phyloP scores from a whole-genome alignment of 2,113 vertebrate genomes.

The Balaenoptera acutorostrata region DNA sequence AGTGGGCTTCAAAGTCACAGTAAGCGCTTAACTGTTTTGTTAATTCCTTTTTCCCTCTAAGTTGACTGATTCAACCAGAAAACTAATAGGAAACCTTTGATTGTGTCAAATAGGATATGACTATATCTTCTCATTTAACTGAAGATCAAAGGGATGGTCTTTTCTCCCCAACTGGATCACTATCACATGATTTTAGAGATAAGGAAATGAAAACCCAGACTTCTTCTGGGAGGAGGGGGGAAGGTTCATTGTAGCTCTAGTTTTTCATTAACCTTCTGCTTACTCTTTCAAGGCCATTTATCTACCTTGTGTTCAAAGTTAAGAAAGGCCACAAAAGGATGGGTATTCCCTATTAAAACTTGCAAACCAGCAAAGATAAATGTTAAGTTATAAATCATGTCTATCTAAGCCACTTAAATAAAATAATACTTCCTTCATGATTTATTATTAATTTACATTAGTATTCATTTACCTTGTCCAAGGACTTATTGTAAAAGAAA shows the following conservation, averaged over 20 bases:
- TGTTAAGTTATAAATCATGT: not conserved
- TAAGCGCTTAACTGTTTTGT: not conserved
- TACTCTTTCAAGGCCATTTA: not conserved
- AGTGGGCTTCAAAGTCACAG: not conserved
- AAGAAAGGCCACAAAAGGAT: not conserved
- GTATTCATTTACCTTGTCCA: not conserved
- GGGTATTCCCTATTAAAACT: not conserved
- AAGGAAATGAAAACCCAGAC: not conserved
- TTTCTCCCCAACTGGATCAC: not conserved
- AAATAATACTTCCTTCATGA: not conserved
- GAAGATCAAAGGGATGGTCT: conserved; percentile 16
- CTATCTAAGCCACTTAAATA: not conserved
- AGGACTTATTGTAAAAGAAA: not conserved
- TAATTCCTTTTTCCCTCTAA: not conserved
- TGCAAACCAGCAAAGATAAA: not conserved
- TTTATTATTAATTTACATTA: not conserved
- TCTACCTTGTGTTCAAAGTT: not conserved
- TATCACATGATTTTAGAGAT: not conserved
- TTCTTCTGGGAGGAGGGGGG: not conserved
- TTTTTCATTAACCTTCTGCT: conserved; percentile 50
- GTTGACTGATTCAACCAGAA: not conserved
- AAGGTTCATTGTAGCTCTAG: not conserved
- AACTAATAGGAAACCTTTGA: not conserved
- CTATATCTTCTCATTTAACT: not conserved
- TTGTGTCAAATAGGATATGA: not conserved